Percentiles rank a stretch among this genome's conserved stretches.
phyloP scores from a whole-genome alignment of 2,797 vertebrate genomes.

The Esox masquinongy region DNA sequence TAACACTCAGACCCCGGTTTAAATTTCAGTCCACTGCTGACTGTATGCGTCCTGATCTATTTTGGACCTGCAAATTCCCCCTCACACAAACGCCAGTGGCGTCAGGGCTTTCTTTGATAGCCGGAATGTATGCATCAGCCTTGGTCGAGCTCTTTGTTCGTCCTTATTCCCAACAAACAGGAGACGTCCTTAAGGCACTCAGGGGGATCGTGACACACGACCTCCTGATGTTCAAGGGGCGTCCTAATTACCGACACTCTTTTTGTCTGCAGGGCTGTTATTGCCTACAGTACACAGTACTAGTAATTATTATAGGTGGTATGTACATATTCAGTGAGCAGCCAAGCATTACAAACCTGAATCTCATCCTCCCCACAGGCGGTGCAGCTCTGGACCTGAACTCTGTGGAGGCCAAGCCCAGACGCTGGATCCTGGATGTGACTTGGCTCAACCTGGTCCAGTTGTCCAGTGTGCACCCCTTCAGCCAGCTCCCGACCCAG shows the following conservation, averaged over 20 bases:
- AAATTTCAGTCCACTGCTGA: conserved; percentile 13
- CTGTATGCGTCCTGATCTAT: conserved; percentile 20
- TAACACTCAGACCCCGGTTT: neutral
- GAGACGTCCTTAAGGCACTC: too few relatives aligned
- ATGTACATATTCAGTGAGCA: neutral
- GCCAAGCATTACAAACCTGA: neutral
- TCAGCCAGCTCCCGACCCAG: conserved; percentile 73
- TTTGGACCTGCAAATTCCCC: neutral
- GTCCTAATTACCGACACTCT: too few relatives aligned
- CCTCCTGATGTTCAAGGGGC: too few relatives aligned
- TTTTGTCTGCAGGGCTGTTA: neutral
- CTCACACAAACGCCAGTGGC: neutral
- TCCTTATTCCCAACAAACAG: neutral
- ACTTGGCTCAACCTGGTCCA: conserved; percentile 87
- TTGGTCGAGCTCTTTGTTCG: neutral
- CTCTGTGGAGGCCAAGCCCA: conserved; percentile 81
- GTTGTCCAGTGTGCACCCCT: conserved; percentile 73
- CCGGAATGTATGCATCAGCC: neutral
- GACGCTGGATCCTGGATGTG: conserved; percentile 84
- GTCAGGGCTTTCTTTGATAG: neutral
- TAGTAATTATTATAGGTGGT: too few relatives aligned
- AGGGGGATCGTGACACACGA: too few relatives aligned
- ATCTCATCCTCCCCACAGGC: conserved; percentile 50
- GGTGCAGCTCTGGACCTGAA: conserved; percentile 83
- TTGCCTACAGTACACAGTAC: neutral